These are phyloP conservation scores for Rotaria sp. DNA, from an alignment of 2,888 invertebrate genomes.

Conservation along the genomic window DNA sequence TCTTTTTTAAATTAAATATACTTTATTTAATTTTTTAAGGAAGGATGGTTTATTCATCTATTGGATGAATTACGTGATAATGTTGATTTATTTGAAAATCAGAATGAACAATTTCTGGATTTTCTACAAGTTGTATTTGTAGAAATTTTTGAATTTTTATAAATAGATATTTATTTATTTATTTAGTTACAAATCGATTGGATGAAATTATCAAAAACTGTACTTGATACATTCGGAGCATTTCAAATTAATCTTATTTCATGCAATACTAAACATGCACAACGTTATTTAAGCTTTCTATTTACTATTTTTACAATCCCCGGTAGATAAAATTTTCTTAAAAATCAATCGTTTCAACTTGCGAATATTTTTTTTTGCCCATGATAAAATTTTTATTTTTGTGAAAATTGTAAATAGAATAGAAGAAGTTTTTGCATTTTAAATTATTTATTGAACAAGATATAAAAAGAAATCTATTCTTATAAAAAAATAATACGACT, in stretches of 20 bases:
- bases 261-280: slow-evolving; percentile 16
- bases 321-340: background rate
- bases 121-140: background rate
- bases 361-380: too few relatives aligned
- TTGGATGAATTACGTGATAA: slow-evolving; percentile 26
- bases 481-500: too few relatives aligned
- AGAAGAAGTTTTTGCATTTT: too few relatives aligned
- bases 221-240: slow-evolving; percentile 3
- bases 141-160: background rate
- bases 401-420: too few relatives aligned
- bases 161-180: background rate
- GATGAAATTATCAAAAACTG: background rate
- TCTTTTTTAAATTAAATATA: background rate
- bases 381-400: too few relatives aligned
- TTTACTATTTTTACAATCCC: background rate
- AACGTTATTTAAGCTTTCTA: slow-evolving; percentile 29
- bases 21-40: background rate
- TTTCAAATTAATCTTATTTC: slow-evolving; percentile 15
- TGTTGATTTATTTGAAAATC: slow-evolving; percentile 19
- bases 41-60: background rate
- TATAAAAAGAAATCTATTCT: too few relatives aligned
- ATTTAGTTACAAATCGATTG: slow-evolving; percentile 16
- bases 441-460: too few relatives aligned
- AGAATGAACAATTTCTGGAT: slow-evolving; percentile 1
- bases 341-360: too few relatives aligned